These are phyloP conservation scores for Nyctibius bracteatus DNA, from an alignment of 2,113 vertebrate genomes.

Conservation along the genomic window DNA sequence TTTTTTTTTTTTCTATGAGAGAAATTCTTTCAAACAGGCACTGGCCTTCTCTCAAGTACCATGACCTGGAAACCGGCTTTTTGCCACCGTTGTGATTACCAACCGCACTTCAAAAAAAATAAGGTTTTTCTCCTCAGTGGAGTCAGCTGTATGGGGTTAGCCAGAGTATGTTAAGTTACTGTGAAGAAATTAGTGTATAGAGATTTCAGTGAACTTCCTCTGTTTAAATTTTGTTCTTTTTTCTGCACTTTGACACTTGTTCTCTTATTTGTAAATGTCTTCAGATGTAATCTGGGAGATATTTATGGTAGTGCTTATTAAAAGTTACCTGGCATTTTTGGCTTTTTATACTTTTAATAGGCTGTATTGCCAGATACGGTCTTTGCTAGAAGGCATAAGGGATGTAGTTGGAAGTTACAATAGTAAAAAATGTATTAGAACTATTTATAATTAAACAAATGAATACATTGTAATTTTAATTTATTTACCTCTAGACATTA, in stretches of 20 bases:
- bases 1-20: background rate
- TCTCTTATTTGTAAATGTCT: constrained; percentile 40
- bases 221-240: background rate
- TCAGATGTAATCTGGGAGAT: constrained; percentile 29
- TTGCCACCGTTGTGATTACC: background rate
- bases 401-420: constrained; percentile 35
- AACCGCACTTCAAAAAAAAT: background rate
- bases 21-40: background rate
- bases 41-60: background rate
- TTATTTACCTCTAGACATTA: constrained; percentile 64
- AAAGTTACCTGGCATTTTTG: constrained; percentile 19
- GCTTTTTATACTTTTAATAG: constrained; percentile 26
- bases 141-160: constrained; percentile 3
- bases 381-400: constrained; percentile 26
- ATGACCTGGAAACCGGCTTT: constrained; percentile 8
- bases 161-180: constrained; percentile 31
- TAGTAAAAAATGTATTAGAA: constrained; percentile 52
- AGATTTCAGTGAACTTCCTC: background rate
- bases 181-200: background rate
- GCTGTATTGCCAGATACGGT: background rate
- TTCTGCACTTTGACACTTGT: background rate
- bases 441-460: constrained; percentile 72
- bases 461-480: constrained; percentile 71
- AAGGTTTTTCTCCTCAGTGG: background rate
- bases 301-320: constrained; percentile 11